Percentiles rank a stretch among this genome's conserved stretches.
Evolutionary conservation across 2,797 vertebrate genomes (phyloP).

Genomic region (Oreochromis mossambicus): DNA sequence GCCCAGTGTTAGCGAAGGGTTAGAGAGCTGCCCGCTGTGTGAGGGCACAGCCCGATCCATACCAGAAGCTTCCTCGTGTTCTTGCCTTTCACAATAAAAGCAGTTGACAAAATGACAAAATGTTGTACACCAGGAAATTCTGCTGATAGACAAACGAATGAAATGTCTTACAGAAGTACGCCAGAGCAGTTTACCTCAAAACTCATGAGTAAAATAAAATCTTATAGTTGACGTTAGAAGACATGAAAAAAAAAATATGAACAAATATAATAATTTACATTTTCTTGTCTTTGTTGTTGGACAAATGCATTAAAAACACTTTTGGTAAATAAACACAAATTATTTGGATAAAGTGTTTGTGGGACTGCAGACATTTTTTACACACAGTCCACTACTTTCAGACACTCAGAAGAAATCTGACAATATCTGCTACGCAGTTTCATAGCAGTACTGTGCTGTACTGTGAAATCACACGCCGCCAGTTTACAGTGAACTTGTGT

Average conservation of each 20-base stretch:
- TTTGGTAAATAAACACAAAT: background rate
- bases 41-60: background rate
- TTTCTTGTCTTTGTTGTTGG: background rate
- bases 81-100: background rate
- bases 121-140: too few species aligned
- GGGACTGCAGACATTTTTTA: too few species aligned
- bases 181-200: background rate
- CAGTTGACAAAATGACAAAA: background rate
- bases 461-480: fast-evolving
- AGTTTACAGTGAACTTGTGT: background rate
- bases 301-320: background rate
- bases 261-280: background rate
- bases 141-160: background rate
- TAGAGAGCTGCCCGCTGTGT: background rate
- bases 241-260: background rate
- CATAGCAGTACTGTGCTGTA: background rate
- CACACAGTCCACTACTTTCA: too few species aligned
- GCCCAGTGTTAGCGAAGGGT: background rate
- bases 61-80: fast-evolving
- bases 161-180: background rate
- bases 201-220: background rate
- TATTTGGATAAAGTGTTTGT: fast-evolving
- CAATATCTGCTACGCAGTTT: background rate
- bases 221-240: too few species aligned
- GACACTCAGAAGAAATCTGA: background rate